Conservation (phyloP, 2,888 invertebrate genomes). For the Melitaea athalia region DNA sequence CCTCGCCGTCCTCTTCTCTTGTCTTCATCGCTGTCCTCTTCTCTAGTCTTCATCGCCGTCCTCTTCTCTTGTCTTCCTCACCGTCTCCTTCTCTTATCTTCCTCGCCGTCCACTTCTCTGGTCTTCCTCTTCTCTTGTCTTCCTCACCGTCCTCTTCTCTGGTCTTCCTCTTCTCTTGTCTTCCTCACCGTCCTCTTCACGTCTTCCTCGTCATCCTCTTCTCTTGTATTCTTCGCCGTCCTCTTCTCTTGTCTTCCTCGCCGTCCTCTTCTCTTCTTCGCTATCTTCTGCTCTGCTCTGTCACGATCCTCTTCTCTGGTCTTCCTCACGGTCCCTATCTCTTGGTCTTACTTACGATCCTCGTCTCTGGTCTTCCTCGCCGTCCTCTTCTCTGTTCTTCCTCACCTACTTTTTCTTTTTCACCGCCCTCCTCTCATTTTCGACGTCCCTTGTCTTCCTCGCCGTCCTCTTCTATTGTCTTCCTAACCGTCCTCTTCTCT, state of each 20-base stretch:
- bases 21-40: neutral
- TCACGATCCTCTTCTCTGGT: neutral
- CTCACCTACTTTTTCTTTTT: neutral
- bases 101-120: neutral
- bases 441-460: neutral
- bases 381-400: neutral
- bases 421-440: neutral
- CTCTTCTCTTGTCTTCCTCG: neutral
- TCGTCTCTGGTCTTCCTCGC: neutral
- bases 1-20: neutral
- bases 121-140: neutral
- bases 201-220: neutral
- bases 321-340: neutral
- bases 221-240: neutral
- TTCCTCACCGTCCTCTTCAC: neutral
- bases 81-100: neutral
- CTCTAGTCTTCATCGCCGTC: neutral
- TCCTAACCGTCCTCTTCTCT: neutral
- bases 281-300: neutral
- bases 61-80: neutral
- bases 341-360: neutral
- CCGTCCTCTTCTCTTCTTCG: no score
- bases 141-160: neutral
- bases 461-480: neutral
- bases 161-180: neutral